Conservation (phyloP, 2,888 invertebrate genomes). For the Harpalus rubripes region DNA sequence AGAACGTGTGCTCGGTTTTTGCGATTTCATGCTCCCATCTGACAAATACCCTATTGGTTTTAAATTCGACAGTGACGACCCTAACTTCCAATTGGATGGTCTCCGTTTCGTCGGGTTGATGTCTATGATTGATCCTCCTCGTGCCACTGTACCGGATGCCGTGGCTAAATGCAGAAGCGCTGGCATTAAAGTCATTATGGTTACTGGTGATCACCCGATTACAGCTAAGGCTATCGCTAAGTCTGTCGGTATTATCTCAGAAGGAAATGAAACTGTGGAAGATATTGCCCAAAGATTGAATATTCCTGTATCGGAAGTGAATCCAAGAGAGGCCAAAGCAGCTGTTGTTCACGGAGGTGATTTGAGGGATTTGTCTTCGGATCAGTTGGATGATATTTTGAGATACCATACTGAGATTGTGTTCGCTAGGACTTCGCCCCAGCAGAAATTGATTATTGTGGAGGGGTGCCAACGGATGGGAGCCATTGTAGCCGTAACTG, state of each 20-base stretch:
- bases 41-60: conserved; percentile 96
- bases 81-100: conserved; percentile 94
- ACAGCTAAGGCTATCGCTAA: conserved; percentile 97
- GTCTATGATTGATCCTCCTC: conserved; percentile 99
- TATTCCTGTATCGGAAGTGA: conserved; percentile 93
- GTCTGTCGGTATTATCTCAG: conserved; percentile 96
- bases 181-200: conserved; percentile 97
- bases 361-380: conserved; percentile 91
- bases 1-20: conserved; percentile 95
- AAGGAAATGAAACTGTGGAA: conserved; percentile 95
- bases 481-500: conserved; percentile 94
- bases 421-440: conserved; percentile 96
- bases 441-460: conserved; percentile 96
- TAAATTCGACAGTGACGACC: conserved; percentile 94
- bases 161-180: conserved; percentile 98
- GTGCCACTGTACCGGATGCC: conserved; percentile 98
- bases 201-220: conserved; percentile 97
- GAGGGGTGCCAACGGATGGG: conserved; percentile 95
- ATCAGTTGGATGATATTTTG: conserved; percentile 94
- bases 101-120: conserved; percentile 97
- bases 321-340: conserved; percentile 94
- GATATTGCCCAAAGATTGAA: conserved; percentile 95
- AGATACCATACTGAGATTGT: conserved; percentile 97
- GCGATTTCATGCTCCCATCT: conserved; percentile 93
- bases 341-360: conserved; percentile 94